phyloP scores from a whole-genome alignment of 2,113 vertebrate species.

The Puntigrus tetrazona region DNA sequence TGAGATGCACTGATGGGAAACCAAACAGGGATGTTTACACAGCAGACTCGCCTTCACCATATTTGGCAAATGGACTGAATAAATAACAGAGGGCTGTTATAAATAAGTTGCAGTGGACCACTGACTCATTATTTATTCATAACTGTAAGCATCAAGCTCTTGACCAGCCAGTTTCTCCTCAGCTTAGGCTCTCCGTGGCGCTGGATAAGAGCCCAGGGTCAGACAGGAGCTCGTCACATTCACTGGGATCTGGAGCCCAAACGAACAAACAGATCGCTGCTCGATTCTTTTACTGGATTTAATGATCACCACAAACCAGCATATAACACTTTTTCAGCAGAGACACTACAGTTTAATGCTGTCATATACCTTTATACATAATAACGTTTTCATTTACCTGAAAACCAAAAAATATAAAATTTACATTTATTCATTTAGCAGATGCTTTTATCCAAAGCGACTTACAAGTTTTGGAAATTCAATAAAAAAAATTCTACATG shows the following conservation, averaged over 20 bases:
- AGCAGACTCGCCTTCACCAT: slow-evolving; percentile 20
- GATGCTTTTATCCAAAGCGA: too few species aligned
- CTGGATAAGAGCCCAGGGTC: slow-evolving; percentile 40
- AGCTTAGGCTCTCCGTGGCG: slow-evolving; percentile 4
- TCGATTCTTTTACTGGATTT: neutral
- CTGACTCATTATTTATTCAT: slow-evolving; percentile 59
- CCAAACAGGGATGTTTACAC: slow-evolving; percentile 15
- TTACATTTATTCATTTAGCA: too few species aligned
- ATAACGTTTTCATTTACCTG: too few species aligned
- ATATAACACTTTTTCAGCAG: neutral
- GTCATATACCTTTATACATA: too few species aligned
- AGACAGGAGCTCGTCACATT: neutral
- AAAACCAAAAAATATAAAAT: too few species aligned
- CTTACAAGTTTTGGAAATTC: too few species aligned
- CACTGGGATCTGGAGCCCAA: neutral
- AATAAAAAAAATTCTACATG: too few species aligned
- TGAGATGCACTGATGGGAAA: neutral
- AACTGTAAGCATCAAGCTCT: slow-evolving; percentile 56
- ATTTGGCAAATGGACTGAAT: slow-evolving; percentile 45
- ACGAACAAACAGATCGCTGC: neutral
- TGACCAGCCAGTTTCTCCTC: slow-evolving; percentile 27
- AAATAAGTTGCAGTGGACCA: slow-evolving; percentile 62
- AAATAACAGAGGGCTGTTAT: slow-evolving; percentile 52
- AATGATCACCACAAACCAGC: neutral
- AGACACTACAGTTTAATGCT: too few species aligned